Evolutionary conservation across 2,797 vertebrate species (phyloP).

Genomic region (Sciurus vulgaris): DNA sequence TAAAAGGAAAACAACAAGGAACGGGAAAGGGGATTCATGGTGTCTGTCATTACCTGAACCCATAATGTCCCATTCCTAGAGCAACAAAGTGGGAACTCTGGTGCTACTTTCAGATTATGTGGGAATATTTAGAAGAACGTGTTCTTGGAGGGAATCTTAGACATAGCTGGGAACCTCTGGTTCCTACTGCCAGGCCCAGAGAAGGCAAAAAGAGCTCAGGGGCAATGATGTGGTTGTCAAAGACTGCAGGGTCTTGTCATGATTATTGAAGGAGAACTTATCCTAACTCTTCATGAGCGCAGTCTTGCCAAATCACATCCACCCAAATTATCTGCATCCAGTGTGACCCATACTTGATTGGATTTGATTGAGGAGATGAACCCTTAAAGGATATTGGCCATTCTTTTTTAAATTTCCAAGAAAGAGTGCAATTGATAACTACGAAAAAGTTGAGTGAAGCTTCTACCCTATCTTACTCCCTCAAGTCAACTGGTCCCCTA

Average conservation of each 20-base stretch:
- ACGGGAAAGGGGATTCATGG: background rate
- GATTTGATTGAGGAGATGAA: background rate
- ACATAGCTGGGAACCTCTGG: background rate
- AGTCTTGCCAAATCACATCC: background rate
- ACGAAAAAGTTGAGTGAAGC: background rate
- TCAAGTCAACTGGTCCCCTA: background rate
- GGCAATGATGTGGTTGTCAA: background rate
- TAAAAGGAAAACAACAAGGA: background rate
- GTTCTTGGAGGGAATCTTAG: background rate
- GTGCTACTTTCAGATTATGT: background rate
- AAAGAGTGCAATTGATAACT: background rate
- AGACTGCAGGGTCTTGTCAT: background rate
- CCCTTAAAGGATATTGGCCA: background rate
- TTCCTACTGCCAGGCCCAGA: background rate
- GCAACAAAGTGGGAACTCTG: background rate
- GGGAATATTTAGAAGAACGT: slow-evolving; percentile 33
- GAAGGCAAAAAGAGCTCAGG: background rate
- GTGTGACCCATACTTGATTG: background rate
- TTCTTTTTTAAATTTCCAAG: background rate
- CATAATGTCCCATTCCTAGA: background rate
- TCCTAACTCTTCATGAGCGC: background rate
- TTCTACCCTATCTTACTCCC: background rate
- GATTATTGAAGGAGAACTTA: background rate
- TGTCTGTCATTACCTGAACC: background rate
- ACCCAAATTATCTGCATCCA: background rate